Percentiles rank a stretch among this genome's conserved stretches.
phyloP scores from a whole-genome alignment of 53 echinoderm and acorn worm genomes.

The Holothuria leucospilota region DNA sequence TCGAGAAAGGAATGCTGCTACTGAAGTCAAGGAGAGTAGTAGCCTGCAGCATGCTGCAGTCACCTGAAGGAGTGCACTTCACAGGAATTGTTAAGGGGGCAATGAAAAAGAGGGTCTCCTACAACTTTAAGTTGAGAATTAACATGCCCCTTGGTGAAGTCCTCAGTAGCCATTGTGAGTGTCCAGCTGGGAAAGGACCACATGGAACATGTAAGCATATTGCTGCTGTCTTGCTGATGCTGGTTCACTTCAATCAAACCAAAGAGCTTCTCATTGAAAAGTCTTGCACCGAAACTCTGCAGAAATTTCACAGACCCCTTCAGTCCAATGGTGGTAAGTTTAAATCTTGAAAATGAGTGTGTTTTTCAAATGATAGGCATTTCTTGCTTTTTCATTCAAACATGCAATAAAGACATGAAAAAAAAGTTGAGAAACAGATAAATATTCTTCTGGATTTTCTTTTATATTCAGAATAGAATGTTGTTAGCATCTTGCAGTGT shows the following conservation, averaged over 20 bases:
- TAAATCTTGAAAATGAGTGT: no score
- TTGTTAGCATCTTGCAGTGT: no score
- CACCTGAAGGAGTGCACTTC: neutral
- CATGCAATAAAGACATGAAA: no score
- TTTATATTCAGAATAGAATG: no score
- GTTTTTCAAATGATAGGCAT: no score
- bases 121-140: neutral
- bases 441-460: no score
- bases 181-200: constrained; percentile 3
- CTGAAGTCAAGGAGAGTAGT: neutral
- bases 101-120: neutral
- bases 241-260: neutral
- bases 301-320: neutral
- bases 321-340: neutral
- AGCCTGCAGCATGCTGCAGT: neutral
- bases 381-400: no score
- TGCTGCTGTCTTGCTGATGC: neutral
- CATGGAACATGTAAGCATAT: neutral
- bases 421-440: no score
- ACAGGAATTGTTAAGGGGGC: neutral
- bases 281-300: neutral
- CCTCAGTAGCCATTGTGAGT: neutral
- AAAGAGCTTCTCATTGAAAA: neutral
- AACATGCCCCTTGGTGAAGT: neutral
- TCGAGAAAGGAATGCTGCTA: neutral